These are phyloP conservation scores for Holcopasites calliopsidis DNA, from an alignment of 1,140 invertebrate genomes.

Conservation along the genomic window DNA sequence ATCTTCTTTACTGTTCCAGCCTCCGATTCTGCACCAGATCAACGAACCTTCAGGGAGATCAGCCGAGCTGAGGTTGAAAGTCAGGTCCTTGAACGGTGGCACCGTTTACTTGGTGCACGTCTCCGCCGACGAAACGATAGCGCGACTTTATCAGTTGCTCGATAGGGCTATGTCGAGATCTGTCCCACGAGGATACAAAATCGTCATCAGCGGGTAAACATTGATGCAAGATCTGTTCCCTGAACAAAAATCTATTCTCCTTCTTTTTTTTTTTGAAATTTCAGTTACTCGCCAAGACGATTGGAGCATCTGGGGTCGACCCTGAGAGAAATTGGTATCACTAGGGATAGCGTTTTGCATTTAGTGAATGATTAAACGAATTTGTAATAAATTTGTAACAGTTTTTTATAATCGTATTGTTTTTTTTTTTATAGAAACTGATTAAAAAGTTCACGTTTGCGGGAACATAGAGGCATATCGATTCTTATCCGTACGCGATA, in stretches of 20 bases:
- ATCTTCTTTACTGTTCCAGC: slow-evolving; percentile 46
- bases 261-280: not conserved
- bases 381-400: not conserved
- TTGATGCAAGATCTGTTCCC: not conserved
- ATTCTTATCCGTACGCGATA: not conserved
- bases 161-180: slow-evolving; percentile 62
- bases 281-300: slow-evolving; percentile 65
- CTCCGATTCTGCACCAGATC: slow-evolving; percentile 66
- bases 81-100: slow-evolving; percentile 73
- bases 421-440: not conserved
- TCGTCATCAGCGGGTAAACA: slow-evolving; percentile 71
- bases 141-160: slow-evolving; percentile 69
- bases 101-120: slow-evolving; percentile 70
- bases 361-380: slow-evolving; percentile 69
- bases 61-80: slow-evolving; percentile 72
- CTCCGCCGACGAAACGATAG: slow-evolving; percentile 69
- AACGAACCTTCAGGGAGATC: slow-evolving; percentile 66
- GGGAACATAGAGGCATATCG: not conserved
- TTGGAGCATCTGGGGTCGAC: slow-evolving; percentile 61
- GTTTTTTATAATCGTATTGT: not conserved
- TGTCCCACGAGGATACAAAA: slow-evolving; percentile 65
- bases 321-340: slow-evolving; percentile 69
- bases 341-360: slow-evolving; percentile 72
- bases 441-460: not conserved
- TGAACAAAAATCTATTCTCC: not conserved